Base-by-base conservation (phyloP, 2,797 vertebrate genomes). In the Borostomias antarcticus region DNA sequence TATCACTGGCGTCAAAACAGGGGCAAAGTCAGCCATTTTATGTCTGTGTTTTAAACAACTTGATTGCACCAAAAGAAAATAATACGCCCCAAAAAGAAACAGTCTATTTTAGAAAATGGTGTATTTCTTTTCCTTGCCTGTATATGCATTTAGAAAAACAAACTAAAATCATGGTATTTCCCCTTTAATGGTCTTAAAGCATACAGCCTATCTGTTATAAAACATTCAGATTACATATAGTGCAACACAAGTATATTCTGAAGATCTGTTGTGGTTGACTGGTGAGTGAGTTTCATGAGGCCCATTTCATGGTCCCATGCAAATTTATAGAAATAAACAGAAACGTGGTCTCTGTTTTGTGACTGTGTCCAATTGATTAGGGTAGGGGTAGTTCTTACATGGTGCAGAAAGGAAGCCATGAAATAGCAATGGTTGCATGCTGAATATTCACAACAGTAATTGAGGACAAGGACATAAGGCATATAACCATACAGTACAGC, bases 41-140 rank as follows among this genome's bases (percentile, higher is more conserved):
- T 66, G 66, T 75, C 74, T 79, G 77, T 75, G 60, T 78, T 76
- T 85, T 73, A 73, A 74, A 75, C 78, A 81, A 75, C 65, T 72
- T 71, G 66, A 81, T 75, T 81, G 65, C 63, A 59, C 53, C 60
- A 67, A 82, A 69, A 65, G 72, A 73, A 79, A 65, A 66, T 70
- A 75, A 61, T 58, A 66, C 76, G 50, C 76, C 74, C 78, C 56
- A 59, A 23, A 43, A 61, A 66, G 9, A 47, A 66, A 56, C 13
- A 25, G 60, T 66, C 64, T 60, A 52, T 68, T 62, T 47, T 60
- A 60, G 62, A 70, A n/a, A 21, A 33, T 9, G 19, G 30, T 19
- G 54, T 15, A n/a, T n/a, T 29, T 9, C 21, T 51, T 57, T 32
- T 51, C 15, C 23, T 25, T 25, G 23, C 23, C 4, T 26, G 5